Base-by-base conservation (phyloP, 37 sponge, comb jelly and placozoan species). In the Dysidea cf. avara region DNA sequence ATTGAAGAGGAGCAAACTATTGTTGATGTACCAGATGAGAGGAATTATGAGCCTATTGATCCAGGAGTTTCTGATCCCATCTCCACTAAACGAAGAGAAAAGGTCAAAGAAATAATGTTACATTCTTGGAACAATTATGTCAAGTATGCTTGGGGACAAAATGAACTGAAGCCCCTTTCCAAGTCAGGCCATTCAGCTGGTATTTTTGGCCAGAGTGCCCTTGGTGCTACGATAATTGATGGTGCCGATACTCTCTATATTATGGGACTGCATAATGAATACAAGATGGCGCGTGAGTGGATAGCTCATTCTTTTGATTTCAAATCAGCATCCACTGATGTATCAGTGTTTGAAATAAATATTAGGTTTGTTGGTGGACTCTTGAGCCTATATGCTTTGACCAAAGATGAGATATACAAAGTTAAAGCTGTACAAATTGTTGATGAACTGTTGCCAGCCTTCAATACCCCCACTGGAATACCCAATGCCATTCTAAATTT, bases 211-310 rank as follows among this genome's bases (percentile, higher is more conserved):
- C 75, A 75, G 68, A n/a, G n/a, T n/a, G 54, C 79, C 16, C 31
- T 91, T 14, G 95, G 95, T 9, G 85, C 88, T 12, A 94, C 91
- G 50, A 86, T 94, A 51, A 88, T 94, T 30, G 95, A 94, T 74
- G 69, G 88, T 21, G 81, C 91, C 49, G 95, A 94, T 60, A 94
- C 95, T 0, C 81, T 94, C 32, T 87, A 80, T 57, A 68, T 94
- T 28, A 87, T 83, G 85, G 92, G 91, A 0, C 39, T 94, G 65
- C 72, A 29, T 53, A 76, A 91, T 0, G 88, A 87, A 71, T 94
- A 91, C 57, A 43, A 92, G 46, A 49, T 75, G 38, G 95, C 82
- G 37, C 78, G 73, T 22, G 71, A 94, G 1, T 94, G 95, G 95
- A 81, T 94, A 22, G 18, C 56, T 0, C 12, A 7, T 0, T 43